phyloP scores from a whole-genome alignment of 2,113 vertebrate species.

The Clarias magur region DNA sequence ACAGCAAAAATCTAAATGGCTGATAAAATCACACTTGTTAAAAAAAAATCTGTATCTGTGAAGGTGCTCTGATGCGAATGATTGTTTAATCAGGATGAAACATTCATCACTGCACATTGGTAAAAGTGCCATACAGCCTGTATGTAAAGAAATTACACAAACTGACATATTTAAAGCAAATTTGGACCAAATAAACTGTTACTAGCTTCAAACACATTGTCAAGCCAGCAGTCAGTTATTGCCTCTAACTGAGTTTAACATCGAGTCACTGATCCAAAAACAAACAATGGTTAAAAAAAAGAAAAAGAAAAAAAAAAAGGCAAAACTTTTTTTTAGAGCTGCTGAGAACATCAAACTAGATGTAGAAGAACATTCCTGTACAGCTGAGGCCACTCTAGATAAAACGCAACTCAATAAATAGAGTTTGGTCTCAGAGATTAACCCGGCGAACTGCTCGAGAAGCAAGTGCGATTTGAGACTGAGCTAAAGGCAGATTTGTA shows the following conservation, averaged over 20 bases:
- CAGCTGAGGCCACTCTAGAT: background rate
- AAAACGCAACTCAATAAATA: background rate
- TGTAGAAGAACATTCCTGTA: slow-evolving; percentile 2
- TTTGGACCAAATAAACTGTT: slow-evolving; percentile 20
- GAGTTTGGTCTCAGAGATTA: slow-evolving; percentile 26
- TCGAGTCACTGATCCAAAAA: background rate
- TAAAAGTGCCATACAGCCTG: slow-evolving; percentile 39
- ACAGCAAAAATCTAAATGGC: slow-evolving; percentile 1
- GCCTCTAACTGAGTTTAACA: slow-evolving; percentile 1
- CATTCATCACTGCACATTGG: slow-evolving; percentile 32
- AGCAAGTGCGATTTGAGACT: background rate
- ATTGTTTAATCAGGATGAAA: slow-evolving; percentile 36
- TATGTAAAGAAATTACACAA: background rate
- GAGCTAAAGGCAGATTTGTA: background rate
- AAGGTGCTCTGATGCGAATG: slow-evolving; percentile 35
- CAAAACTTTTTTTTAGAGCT: background rate
- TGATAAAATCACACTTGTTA: background rate
- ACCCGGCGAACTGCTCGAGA: background rate
- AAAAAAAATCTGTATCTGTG: slow-evolving; percentile 16
- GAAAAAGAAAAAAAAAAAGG: background rate
- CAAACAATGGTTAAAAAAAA: background rate
- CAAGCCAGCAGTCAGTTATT: slow-evolving; percentile 16
- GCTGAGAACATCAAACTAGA: background rate
- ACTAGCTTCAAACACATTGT: slow-evolving; percentile 13
- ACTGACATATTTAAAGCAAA: slow-evolving; percentile 1